Conservation (phyloP, 2,888 invertebrate genomes). For the Leptinotarsa peninsularis region DNA sequence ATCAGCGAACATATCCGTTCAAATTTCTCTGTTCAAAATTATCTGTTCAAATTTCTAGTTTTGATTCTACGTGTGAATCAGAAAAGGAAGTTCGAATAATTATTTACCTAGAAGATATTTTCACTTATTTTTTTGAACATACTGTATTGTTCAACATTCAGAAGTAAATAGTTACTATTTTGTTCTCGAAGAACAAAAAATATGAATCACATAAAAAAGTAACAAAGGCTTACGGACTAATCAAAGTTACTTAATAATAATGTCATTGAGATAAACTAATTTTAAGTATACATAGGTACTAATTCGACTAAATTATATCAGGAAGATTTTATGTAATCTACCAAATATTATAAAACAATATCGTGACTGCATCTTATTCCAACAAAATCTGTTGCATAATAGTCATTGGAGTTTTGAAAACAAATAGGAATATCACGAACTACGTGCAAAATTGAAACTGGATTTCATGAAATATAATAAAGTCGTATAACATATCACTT, state of each 20-base stretch:
- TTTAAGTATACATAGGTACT: conserved; percentile 39
- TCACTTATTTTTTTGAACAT: conserved; percentile 7
- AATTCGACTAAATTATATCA: conserved; percentile 36
- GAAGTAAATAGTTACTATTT: conserved; percentile 20
- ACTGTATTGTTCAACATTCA: conserved; percentile 4
- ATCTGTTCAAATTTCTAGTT: neutral
- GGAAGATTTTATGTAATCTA: conserved; percentile 30
- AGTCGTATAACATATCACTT: conserved; percentile 51
- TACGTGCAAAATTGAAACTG: conserved; percentile 10
- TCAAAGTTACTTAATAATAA: conserved; percentile 45
- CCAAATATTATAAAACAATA: conserved; percentile 23
- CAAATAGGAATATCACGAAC: neutral
- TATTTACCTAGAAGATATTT: neutral
- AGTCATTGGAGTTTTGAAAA: too few species aligned
- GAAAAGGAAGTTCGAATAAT: neutral
- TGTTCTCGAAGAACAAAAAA: conserved; percentile 35
- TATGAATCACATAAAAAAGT: conserved; percentile 41
- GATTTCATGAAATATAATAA: conserved; percentile 42
- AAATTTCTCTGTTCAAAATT: neutral
- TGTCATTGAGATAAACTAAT: conserved; percentile 48
- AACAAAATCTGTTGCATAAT: neutral
- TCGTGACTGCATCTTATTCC: neutral
- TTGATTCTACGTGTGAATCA: conserved; percentile 7
- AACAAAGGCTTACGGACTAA: conserved; percentile 26
- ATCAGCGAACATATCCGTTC: too few species aligned